Evolutionary conservation across 2,113 vertebrate genomes (phyloP).

Genomic region (Cottus gobio): DNA sequence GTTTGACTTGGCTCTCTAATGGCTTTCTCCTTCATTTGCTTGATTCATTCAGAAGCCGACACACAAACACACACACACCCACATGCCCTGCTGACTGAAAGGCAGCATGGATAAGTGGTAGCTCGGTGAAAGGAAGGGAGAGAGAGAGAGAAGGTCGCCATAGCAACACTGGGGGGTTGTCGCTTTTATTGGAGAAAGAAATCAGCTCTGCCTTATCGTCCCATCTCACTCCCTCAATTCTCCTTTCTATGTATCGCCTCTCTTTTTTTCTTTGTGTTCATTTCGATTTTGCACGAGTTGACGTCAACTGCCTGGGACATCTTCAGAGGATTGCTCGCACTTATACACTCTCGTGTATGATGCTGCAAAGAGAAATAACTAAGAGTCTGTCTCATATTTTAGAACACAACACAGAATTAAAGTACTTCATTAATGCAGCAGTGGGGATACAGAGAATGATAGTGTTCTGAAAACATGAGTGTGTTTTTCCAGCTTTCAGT

Average conservation of each 20-base stretch:
- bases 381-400: not conserved
- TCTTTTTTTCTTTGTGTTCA: constrained; percentile 20
- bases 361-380: not conserved
- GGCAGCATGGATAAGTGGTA: constrained; percentile 78
- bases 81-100: constrained; percentile 76
- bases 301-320: constrained; percentile 36
- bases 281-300: constrained; percentile 32
- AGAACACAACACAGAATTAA: not conserved
- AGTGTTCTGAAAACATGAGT: constrained; percentile 1
- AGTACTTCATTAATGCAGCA: not conserved
- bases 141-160: constrained; percentile 72
- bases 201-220: constrained; percentile 56
- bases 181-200: constrained; percentile 74
- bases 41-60: constrained; percentile 70
- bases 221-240: constrained; percentile 31
- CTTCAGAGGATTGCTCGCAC: constrained; percentile 1
- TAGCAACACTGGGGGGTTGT: constrained; percentile 76
- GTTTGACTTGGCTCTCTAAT: constrained; percentile 56
- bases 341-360: constrained; percentile 2
- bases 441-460: not conserved
- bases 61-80: constrained; percentile 69
- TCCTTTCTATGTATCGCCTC: constrained; percentile 42
- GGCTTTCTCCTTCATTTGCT: constrained; percentile 71
- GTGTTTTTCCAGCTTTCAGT: constrained; percentile 4
- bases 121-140: constrained; percentile 69